Base-by-base conservation (phyloP, 2,888 invertebrate genomes). In the Pasiphila rectangulata region DNA sequence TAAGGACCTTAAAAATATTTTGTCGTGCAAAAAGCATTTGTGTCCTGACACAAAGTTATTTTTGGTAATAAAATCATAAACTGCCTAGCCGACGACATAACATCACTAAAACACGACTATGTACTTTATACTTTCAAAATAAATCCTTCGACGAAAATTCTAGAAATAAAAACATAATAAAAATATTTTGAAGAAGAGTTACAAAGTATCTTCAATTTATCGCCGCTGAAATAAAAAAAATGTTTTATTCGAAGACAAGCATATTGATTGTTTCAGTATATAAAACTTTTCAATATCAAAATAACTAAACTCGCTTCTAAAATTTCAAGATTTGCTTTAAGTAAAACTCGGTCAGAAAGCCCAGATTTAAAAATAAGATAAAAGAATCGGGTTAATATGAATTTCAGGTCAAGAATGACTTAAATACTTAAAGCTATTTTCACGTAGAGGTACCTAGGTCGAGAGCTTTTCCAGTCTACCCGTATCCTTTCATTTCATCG, bases 401-500 rank as follows among this genome's bases (percentile, higher is more conserved):
- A 15, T 46, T 45, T 29, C 23, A 46, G 50, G 37, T 42, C 41
- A 45, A 50, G 45, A 36, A 16, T 27, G 19, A 25, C 29, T 48
- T 16, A 41, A 37, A 45, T 50, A 42, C 37, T 45, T 21, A 47
- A 60, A 67, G 63, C 60, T 72, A 71, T 74, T 78, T 75, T 64
- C 72, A 75, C 70, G 57, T 65, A 65, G 57, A n/a, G n/a, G n/a
- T n/a, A n/a, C n/a, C 64, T 61, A 72, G 69, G 68, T 66, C 69
- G 72, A 72, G 66, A 73, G 73, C 74, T 77, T 74, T 74, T 74
- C 74, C 70, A 71, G 53, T 44, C 72, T 56, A 64, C 75, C 75
- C 73, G 74, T 79, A 81, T 82, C 79, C 79, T 80, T 83, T 83
- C 80, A 84, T 86, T 83, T 82, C 80, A 79, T 74, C 65, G 85